A percentile compares a stretch with the other conserved stretches of the same genome.
phyloP scores from a whole-genome alignment of 2,797 vertebrate genomes.

The Ispidina lecontei region DNA sequence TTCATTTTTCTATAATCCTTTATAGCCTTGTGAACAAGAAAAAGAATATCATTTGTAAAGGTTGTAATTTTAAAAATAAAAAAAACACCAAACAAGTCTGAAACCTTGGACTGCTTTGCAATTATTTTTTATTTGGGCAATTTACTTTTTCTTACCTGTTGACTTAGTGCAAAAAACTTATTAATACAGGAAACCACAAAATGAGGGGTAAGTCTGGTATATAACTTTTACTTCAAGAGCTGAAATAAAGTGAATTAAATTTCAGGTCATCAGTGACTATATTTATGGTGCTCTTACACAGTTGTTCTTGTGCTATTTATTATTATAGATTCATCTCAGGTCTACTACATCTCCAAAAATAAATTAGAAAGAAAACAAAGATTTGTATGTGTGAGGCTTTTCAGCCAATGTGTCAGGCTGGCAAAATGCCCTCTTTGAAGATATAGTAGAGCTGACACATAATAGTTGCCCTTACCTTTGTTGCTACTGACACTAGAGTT shows the following conservation, averaged over 20 bases:
- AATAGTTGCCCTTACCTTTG: conserved; percentile 76
- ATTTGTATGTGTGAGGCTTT: conserved; percentile 26
- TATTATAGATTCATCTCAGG: conserved; percentile 48
- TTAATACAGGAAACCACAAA: background rate
- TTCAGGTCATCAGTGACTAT: background rate
- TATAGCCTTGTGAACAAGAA: conserved; percentile 11
- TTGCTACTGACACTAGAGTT: conserved; percentile 69
- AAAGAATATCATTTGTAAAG: background rate
- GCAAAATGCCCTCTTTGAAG: conserved; percentile 71
- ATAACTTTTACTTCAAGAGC: background rate
- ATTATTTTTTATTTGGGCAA: conserved; percentile 20
- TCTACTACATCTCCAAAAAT: conserved; percentile 45
- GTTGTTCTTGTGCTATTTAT: conserved; percentile 22
- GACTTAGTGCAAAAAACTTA: background rate
- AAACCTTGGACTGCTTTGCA: conserved; percentile 11
- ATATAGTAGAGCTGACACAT: conserved; percentile 65
- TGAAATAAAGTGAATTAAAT: conserved; percentile 1
- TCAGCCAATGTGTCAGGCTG: conserved; percentile 38
- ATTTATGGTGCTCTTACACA: background rate
- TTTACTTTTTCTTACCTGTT: background rate
- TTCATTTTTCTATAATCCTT: background rate
- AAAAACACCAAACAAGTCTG: background rate
- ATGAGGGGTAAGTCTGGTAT: background rate
- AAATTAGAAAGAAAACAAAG: conserved; percentile 69
- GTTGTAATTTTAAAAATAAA: background rate